Percentiles rank a stretch among this genome's conserved stretches.
These are phyloP conservation scores for Neoscelio sp. DNA, from an alignment of 2,888 invertebrate genomes.

Conservation along the genomic window DNA sequence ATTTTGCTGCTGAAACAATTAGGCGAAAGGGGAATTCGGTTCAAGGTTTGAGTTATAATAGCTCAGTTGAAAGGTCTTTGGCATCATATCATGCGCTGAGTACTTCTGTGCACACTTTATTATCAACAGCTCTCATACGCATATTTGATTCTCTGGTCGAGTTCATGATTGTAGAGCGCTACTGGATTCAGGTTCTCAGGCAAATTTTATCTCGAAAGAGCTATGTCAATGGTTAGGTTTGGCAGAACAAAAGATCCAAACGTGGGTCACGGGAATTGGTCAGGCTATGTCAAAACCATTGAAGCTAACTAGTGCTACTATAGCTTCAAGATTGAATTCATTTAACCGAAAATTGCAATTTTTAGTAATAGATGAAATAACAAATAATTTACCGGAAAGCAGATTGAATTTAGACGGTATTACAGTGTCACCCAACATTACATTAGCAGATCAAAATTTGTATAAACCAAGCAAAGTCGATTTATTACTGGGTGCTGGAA, in stretches of 20 bases:
- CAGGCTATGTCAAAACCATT: not conserved
- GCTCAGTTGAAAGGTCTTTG: too few relatives aligned
- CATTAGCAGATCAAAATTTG: not conserved
- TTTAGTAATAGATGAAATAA: not conserved
- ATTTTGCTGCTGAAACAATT: too few relatives aligned
- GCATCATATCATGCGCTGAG: too few relatives aligned
- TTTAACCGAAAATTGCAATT: constrained; percentile 1
- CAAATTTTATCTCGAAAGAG: constrained; percentile 3
- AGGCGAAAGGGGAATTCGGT: not conserved
- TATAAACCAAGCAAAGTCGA: not conserved
- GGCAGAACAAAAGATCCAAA: not conserved
- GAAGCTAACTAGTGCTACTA: not conserved
- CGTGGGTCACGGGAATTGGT: not conserved
- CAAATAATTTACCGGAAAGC: not conserved
- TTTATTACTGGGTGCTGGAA: not conserved
- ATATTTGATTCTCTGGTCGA: not conserved
- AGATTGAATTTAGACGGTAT: not conserved
- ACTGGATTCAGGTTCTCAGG: constrained; percentile 4
- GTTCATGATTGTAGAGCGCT: not conserved
- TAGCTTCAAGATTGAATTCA: not conserved
- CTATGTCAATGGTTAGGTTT: not conserved
- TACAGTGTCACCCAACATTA: not conserved
- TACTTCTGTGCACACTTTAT: too few relatives aligned
- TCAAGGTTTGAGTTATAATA: too few relatives aligned
- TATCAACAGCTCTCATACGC: not conserved